These are phyloP conservation scores for Diorhabda carinulata DNA, from an alignment of 1,140 invertebrate species.

Conservation along the genomic window DNA sequence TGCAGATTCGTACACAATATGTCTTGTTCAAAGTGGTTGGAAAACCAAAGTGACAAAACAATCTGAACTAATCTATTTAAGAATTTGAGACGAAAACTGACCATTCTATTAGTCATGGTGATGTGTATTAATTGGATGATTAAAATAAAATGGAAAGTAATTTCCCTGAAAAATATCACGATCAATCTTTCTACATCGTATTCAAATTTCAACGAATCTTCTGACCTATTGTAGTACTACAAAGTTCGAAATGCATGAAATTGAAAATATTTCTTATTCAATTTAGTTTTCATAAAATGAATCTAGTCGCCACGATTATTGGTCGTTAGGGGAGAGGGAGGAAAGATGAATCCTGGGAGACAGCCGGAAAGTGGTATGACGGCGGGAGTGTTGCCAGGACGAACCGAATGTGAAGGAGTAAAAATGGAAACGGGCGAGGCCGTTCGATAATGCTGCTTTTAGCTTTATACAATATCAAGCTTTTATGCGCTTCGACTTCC, in stretches of 20 bases:
- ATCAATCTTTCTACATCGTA: too few species aligned
- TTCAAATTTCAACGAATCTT: too few species aligned
- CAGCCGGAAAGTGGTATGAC: conserved; percentile 6
- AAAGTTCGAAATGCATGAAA: neutral
- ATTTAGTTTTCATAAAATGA: conserved; percentile 1
- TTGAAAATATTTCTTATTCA: neutral
- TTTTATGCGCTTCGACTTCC: neutral
- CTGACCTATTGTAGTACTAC: too few species aligned
- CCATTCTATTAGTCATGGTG: too few species aligned
- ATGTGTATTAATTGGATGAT: too few species aligned
- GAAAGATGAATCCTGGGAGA: conserved; percentile 11
- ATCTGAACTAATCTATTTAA: too few species aligned
- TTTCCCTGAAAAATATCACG: too few species aligned
- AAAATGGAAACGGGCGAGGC: conserved; percentile 10
- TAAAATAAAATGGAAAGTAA: too few species aligned
- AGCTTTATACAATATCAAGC: neutral
- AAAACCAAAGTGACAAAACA: too few species aligned
- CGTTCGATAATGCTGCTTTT: conserved; percentile 15
- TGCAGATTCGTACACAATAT: too few species aligned
- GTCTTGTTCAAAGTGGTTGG: too few species aligned
- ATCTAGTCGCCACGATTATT: conserved; percentile 1
- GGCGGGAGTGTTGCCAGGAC: conserved; percentile 12
- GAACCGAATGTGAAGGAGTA: conserved; percentile 3
- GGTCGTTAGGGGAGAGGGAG: neutral
- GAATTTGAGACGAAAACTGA: too few species aligned